Evolutionary conservation across 92 coral and sea anemone genomes (phyloP), one percentile per base, ranked within the genome.

Genomic region (Porites rus): DNA sequence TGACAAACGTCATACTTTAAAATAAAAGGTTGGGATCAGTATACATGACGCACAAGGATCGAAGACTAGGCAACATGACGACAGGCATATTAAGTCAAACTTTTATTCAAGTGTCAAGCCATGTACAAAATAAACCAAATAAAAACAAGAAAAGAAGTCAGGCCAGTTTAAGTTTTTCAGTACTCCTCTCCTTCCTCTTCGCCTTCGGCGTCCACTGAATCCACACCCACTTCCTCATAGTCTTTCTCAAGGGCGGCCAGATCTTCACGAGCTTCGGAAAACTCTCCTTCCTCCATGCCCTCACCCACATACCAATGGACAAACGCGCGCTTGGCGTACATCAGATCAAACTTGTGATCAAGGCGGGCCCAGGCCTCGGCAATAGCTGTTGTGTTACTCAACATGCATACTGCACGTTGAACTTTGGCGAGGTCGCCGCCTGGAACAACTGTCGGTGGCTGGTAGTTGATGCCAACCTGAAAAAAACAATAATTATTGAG

Each of bases 321-420:
- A 88, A 94, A 94, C 3, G 98, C 98, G 86, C 98, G 98, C 91
- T 94, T 94, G 81, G 98, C 98, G 59, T 94, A 94, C 98, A 94
- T 94, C 59, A 85, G 69, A 59, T 85, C 88, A 56, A 85, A 85
- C 88, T 85, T 85, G 81, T 85, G 88, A 69, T 85, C 88, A 76
- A 85, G 77, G 18, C 88, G 88, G 71, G 98, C 98, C 98, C 98
- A 94, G 76, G 98, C 98, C 78, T 94, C 98, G 19, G 98, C 98
- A 80, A 94, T 94, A 80, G 98, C 98, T 69, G 98, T 94, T 92
- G 98, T 95, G 94, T 95, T 95, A 84, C 98, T 95, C 88, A 95
- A 89, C 98, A 95, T 95, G 88, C 98, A 95, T 53, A 95, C 98
- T 64, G 98, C 98, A 84, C 98, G 98, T 87, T 95, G 98, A 68